Evolutionary conservation across 2,113 vertebrate species (phyloP), one percentile per base, ranked within the genome.

Genomic region (Oreotrochilus melanogaster): DNA sequence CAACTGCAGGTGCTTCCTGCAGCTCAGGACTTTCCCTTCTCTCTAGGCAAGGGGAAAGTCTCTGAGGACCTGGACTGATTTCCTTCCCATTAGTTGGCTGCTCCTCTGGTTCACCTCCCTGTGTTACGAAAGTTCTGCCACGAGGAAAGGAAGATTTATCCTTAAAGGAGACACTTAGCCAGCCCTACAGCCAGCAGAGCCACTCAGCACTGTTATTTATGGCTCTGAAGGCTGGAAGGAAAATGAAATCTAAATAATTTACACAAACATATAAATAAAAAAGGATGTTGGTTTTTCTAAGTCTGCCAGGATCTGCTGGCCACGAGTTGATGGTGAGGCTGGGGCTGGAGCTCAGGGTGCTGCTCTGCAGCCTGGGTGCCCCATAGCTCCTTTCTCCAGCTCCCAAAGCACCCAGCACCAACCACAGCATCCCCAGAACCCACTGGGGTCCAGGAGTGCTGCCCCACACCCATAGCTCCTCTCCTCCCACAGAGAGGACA

Each of bases 1-100:
- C 72, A 54, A 22, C 0, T 30, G 54, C 93, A 95, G 95, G 78
- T 95, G 94, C 86, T 95, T 96, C 90, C 94, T 93, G 92, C 6
- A 6, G 70, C 85, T 60, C 75, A 24, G 54, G 91, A 80, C 70
- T 70, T 78, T 1, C 47, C n/a, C 86, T 83, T 43, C 65, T 94
- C 67, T 65, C 54, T 18, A 86, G 74, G 87, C 81, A 91, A 50
- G 62, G 62, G 62, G 19, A 75, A 93, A 43, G 60, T 74, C 96
- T 82, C 92, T 43, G 0, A 31, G 78, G 85, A 23, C 78, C 81
- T n/a, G 28, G 5, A 27, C 60, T 92, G 88, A 62, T 64, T 90
- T 80, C 92, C 74, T 80, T 83, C 85, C 86, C 88, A 73, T 84
- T 64, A 95, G 64, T 82, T 87, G 64, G 23, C 82, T 72, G 78